Percentiles rank a stretch among this genome's conserved stretches.
Conservation (phyloP, 2,797 vertebrate species). For the Cynopterus sphinx region DNA sequence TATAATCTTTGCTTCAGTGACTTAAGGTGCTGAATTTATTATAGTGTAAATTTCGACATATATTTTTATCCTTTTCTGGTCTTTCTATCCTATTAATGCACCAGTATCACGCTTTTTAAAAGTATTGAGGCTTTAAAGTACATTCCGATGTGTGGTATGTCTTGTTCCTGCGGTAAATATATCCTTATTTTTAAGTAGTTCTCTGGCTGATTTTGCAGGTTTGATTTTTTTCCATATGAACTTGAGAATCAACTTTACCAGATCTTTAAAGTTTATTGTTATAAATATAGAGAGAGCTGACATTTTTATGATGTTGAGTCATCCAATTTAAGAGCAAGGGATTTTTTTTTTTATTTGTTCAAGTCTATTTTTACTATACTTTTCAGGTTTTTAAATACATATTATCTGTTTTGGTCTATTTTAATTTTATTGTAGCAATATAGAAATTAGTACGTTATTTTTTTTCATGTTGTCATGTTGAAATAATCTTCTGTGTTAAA, state of each 20-base stretch:
- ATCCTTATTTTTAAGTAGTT: not conserved
- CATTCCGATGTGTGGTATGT: not conserved
- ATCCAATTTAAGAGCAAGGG: not conserved
- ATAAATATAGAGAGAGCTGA: not conserved
- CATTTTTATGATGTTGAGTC: constrained; percentile 11
- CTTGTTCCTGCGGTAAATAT: not conserved
- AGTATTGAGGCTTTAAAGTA: not conserved
- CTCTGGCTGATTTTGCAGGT: not conserved
- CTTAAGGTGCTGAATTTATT: not conserved
- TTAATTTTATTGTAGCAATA: constrained; percentile 28
- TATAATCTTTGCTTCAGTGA: not conserved
- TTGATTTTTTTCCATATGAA: constrained; percentile 22
- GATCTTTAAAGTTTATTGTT: constrained; percentile 25
- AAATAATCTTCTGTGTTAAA: not conserved
- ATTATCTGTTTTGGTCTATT: constrained; percentile 43
- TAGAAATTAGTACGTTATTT: not conserved
- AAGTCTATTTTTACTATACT: constrained; percentile 1
- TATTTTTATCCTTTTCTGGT: not conserved
- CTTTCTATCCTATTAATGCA: not conserved
- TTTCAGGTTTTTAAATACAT: constrained; percentile 6
- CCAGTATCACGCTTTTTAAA: not conserved
- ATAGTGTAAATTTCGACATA: not conserved
- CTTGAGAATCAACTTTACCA: constrained; percentile 20
- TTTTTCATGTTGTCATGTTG: not conserved
- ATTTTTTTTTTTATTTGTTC: constrained; percentile 35